phyloP scores from a whole-genome alignment of 2,113 vertebrate genomes.

The Argyrosomus japonicus region DNA sequence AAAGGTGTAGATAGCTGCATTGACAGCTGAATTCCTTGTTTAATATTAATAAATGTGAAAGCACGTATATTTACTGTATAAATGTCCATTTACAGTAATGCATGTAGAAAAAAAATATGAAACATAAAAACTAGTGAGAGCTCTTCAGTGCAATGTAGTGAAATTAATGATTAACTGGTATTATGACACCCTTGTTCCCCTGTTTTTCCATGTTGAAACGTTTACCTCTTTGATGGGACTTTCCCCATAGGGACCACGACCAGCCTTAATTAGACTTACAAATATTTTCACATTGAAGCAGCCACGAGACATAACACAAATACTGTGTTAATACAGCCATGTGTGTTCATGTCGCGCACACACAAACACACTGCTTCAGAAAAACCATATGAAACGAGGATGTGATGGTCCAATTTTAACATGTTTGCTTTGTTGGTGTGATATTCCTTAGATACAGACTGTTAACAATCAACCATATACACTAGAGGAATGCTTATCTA shows the following conservation, averaged over 20 bases:
- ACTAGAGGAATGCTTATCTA: neutral
- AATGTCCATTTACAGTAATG: neutral
- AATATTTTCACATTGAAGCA: slow-evolving; percentile 18
- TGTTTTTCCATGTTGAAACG: slow-evolving; percentile 7
- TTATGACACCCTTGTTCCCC: neutral
- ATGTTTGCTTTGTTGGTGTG: neutral
- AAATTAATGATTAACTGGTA: slow-evolving; percentile 31
- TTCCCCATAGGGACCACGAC: slow-evolving; percentile 13
- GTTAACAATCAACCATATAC: neutral
- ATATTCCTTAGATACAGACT: neutral
- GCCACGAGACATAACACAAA: neutral
- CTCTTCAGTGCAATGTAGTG: neutral
- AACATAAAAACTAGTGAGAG: neutral
- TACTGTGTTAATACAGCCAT: neutral
- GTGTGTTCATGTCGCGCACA: neutral
- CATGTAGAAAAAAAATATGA: neutral
- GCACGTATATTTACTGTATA: neutral
- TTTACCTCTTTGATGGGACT: slow-evolving; percentile 10
- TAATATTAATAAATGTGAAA: slow-evolving; percentile 4
- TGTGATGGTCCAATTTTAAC: neutral
- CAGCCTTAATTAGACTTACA: neutral
- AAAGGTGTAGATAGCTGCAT: neutral
- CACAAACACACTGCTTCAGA: neutral
- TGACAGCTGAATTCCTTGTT: neutral
- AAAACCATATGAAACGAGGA: slow-evolving; percentile 1